Conservation (phyloP, 2,888 invertebrate species). For the Zygothrica quintamaculata region DNA sequence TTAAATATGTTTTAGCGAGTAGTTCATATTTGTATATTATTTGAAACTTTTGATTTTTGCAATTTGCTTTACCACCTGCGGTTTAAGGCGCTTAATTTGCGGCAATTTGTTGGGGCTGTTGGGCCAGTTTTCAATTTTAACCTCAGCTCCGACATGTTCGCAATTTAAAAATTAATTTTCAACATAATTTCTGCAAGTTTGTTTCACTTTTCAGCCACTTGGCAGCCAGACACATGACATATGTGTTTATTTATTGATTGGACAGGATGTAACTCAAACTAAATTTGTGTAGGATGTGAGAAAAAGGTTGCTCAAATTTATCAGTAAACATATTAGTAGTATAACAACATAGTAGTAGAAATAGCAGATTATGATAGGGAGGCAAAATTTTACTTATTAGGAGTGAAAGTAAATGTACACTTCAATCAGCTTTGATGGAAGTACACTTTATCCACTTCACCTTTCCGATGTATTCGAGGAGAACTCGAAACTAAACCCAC, state of each 20-base stretch:
- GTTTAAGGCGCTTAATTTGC: constrained; percentile 62
- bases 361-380: no score
- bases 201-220: constrained; percentile 20
- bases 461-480: no score
- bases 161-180: constrained; percentile 41
- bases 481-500: no score
- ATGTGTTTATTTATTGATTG: constrained; percentile 21
- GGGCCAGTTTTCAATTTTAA: constrained; percentile 14
- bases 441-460: no score
- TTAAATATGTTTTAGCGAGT: constrained; percentile 37
- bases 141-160: constrained; percentile 42
- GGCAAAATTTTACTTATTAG: no score
- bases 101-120: constrained; percentile 61
- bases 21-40: constrained; percentile 9
- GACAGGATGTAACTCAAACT: background rate
- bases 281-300: no score
- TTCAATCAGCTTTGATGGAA: no score
- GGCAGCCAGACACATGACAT: constrained; percentile 33
- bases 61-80: constrained; percentile 62
- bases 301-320: no score
- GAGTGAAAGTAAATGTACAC: no score
- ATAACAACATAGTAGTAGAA: no score
- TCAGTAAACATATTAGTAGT: no score
- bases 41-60: constrained; percentile 13
- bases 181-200: constrained; percentile 30